Percentiles rank a stretch among this genome's conserved stretches.
Conservation (phyloP, 2,888 invertebrate genomes). For the Pheosia gnoma region DNA sequence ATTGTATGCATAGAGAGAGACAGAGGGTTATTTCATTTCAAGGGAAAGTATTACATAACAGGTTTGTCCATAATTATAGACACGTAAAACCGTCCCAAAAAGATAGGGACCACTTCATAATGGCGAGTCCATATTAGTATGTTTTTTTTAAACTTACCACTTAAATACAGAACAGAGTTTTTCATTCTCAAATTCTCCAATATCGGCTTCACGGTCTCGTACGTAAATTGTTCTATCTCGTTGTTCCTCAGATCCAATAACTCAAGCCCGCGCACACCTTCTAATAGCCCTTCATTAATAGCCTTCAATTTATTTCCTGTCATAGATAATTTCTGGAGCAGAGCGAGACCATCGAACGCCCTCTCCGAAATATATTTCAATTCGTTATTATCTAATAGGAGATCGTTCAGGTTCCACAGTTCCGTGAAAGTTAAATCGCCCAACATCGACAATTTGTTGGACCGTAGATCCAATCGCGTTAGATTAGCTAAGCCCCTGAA, state of each 20-base stretch:
- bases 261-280: constrained; percentile 88
- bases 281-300: constrained; percentile 89
- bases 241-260: constrained; percentile 92
- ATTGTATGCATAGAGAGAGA: background rate
- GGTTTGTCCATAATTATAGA: too few species aligned
- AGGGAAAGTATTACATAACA: too few species aligned
- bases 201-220: constrained; percentile 90
- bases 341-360: constrained; percentile 90
- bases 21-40: background rate
- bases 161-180: constrained; percentile 74
- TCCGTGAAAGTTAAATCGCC: constrained; percentile 92
- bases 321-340: constrained; percentile 89
- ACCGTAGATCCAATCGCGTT: constrained; percentile 89
- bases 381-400: constrained; percentile 88
- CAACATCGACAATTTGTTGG: constrained; percentile 90
- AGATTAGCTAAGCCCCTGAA: constrained; percentile 90
- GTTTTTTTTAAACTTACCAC: constrained; percentile 56
- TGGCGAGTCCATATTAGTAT: too few species aligned
- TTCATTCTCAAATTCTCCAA: constrained; percentile 88
- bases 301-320: constrained; percentile 90
- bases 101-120: too few species aligned
- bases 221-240: constrained; percentile 89
- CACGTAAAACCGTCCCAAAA: too few species aligned
- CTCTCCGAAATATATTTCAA: constrained; percentile 90
- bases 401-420: constrained; percentile 88